Conservation (phyloP, 2,113 vertebrate genomes). For the Todiramphus chloris region DNA sequence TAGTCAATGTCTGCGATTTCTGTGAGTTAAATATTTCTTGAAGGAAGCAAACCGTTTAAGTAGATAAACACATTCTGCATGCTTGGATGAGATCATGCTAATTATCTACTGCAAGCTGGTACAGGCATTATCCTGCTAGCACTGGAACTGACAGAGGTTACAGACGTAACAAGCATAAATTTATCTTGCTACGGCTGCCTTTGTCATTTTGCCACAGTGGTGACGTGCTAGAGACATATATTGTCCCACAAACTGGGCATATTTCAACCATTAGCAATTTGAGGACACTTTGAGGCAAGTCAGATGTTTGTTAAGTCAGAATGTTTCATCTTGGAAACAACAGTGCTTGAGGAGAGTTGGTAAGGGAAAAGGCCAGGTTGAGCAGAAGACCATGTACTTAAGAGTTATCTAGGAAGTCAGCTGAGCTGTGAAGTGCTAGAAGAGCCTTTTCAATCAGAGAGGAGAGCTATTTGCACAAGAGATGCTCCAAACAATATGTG, state of each 20-base stretch:
- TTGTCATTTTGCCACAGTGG: neutral
- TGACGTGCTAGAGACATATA: neutral
- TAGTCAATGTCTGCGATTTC: neutral
- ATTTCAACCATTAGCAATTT: neutral
- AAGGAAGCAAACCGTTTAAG: neutral
- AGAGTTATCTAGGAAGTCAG: neutral
- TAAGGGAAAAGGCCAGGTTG: neutral
- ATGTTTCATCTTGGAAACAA: neutral
- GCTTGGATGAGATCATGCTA: neutral
- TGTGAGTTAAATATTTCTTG: slow-evolving; percentile 22
- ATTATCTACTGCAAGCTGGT: neutral
- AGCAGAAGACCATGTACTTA: accelerated
- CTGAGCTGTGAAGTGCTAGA: neutral
- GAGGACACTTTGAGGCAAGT: neutral
- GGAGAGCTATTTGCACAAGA: neutral
- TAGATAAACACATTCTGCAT: slow-evolving; percentile 17
- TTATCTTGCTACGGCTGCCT: neutral
- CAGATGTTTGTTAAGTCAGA: neutral
- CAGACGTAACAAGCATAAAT: neutral
- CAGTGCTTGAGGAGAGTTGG: neutral
- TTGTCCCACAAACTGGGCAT: neutral
- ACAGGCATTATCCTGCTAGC: neutral
- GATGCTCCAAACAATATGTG: neutral
- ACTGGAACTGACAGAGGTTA: neutral
- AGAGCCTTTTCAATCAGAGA: neutral